Evolutionary conservation across 2,888 invertebrate genomes (phyloP), one percentile per base, ranked within the genome.

Genomic region (Frankliniella intonsa): DNA sequence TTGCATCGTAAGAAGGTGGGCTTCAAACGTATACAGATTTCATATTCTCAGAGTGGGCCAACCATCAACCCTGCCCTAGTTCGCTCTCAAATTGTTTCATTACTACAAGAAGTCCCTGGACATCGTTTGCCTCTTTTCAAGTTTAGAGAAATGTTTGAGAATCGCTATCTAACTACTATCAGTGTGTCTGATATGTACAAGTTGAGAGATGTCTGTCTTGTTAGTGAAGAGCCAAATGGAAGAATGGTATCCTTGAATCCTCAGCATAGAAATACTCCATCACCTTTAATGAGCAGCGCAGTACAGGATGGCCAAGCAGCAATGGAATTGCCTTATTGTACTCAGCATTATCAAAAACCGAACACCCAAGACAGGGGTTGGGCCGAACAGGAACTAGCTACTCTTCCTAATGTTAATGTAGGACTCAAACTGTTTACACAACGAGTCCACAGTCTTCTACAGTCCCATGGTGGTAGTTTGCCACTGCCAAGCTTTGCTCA

Each of bases 1-100:
- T 90, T 96, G 81, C 96, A 97, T 88, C 92, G 95, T 82, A 92
- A 93, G 83, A 94, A 95, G 86, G 90, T 97, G 83, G 96, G 94
- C 11, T 93, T 93, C 84, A 94, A 95, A 86, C 89, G 95, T 81
- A 94, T 97, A 83, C 91, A 94, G 84, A 94, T 97, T 84, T 92
- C 94, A 0, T 90, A 94, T 83, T 92, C 91, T 38, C 91, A 92
- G 82, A 91, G 90, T 9, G 90, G 90, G 11, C 90, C 92, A 0
- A 90, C 92, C 0, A 92, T 85, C 76, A 85, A 93, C 85, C 92
- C 92, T 3, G 91, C 92, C 83, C 90, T 93, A 1, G 88, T 86
- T 62, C 85, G 86, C 81, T 85, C 84, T 83, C 86, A 86, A 84
- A 85, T 90, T 19, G 87, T 89, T 12, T 87, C 89, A 7, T 85